These are phyloP conservation scores for Pherbina coryleti DNA, from an alignment of 2,888 invertebrate genomes.

Conservation along the genomic window DNA sequence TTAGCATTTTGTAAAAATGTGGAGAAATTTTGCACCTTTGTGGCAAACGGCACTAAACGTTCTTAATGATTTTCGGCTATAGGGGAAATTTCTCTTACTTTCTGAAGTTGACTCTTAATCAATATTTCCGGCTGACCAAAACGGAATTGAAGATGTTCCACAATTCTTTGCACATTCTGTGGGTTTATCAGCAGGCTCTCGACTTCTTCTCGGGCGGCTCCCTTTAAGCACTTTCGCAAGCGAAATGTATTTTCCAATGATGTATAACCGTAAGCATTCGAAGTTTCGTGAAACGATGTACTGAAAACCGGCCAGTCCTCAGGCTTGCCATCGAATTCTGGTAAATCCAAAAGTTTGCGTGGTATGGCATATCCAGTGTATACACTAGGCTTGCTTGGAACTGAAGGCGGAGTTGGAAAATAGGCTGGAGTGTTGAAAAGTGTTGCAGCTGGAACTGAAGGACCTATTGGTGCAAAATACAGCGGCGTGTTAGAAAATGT, in stretches of 20 bases:
- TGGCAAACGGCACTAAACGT: slow-evolving; percentile 8
- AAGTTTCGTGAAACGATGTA: slow-evolving; percentile 5
- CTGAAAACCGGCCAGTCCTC: slow-evolving; percentile 14
- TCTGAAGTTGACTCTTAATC: neutral
- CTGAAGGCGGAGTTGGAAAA: no score
- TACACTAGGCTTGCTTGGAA: no score
- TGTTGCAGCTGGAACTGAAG: no score
- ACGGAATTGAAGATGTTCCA: slow-evolving; percentile 18
- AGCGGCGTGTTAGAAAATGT: no score
- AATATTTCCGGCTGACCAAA: slow-evolving; percentile 23
- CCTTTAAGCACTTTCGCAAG: slow-evolving; percentile 7
- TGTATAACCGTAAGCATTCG: slow-evolving; percentile 16
- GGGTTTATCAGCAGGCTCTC: neutral
- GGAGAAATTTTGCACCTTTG: slow-evolving; percentile 22
- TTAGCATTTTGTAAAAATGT: no score
- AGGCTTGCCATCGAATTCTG: neutral
- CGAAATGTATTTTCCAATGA: slow-evolving; percentile 13
- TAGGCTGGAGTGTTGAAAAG: no score
- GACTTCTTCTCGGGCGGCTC: neutral
- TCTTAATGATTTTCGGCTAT: neutral
- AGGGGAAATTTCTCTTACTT: neutral
- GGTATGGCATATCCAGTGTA: no score
- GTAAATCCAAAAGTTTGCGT: no score
- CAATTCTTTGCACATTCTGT: neutral
- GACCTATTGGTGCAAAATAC: no score